Percentiles rank a stretch among this genome's conserved stretches.
phyloP scores from a whole-genome alignment of 2,797 vertebrate genomes.

The Malacoraja senta region DNA sequence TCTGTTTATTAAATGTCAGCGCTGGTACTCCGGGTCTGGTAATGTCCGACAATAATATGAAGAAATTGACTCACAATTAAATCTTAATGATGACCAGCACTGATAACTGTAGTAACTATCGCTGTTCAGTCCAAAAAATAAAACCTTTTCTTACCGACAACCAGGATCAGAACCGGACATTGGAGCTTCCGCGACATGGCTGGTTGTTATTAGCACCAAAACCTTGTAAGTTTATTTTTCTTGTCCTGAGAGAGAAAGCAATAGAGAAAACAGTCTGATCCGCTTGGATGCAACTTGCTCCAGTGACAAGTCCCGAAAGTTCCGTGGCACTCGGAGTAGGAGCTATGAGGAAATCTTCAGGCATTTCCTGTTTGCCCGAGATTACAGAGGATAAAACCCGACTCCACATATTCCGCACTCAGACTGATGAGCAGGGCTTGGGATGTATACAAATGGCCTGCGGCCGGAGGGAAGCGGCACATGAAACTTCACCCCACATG shows the following conservation, averaged over 20 bases:
- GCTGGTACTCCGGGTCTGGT: too few species aligned
- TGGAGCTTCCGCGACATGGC: neutral
- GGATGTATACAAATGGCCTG: neutral
- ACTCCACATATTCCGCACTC: constrained; percentile 11
- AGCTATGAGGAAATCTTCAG: constrained; percentile 33
- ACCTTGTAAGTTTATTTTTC: neutral
- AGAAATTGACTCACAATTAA: neutral
- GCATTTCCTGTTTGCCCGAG: constrained; percentile 35
- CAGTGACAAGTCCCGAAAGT: constrained; percentile 12
- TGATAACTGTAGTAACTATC: neutral
- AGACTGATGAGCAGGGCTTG: neutral
- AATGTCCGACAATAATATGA: neutral
- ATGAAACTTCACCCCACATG: neutral
- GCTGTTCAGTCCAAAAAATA: neutral
- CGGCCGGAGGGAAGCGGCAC: neutral
- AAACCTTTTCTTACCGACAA: neutral
- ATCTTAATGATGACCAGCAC: neutral
- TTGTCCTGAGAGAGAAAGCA: neutral
- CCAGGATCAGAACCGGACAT: neutral
- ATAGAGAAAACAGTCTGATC: neutral
- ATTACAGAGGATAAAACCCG: constrained; percentile 29
- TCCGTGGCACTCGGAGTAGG: neutral
- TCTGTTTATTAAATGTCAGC: neutral
- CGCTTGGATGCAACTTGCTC: neutral
- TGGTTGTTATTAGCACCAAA: neutral